Evolutionary conservation across 2,797 vertebrate species (phyloP).

Genomic region (Notoglanidium macrostoma): DNA sequence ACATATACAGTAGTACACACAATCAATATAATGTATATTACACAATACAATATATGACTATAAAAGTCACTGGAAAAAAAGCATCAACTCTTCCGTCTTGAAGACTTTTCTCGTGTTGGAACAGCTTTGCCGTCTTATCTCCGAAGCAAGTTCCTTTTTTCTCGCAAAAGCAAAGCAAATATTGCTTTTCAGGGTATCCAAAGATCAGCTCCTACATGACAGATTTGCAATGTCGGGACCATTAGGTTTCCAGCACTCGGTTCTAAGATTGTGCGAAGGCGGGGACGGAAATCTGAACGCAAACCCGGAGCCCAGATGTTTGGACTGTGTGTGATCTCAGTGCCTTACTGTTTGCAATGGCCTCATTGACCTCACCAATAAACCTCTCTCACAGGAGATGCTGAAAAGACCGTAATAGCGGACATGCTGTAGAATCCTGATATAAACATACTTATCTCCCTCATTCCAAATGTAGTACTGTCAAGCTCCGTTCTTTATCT

Average conservation of each 20-base stretch:
- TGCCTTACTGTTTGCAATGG: constrained; percentile 12
- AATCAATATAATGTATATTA: background rate
- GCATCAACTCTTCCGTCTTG: background rate
- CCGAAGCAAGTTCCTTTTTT: background rate
- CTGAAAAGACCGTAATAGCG: background rate
- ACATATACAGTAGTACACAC: background rate
- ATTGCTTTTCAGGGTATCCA: background rate
- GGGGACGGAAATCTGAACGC: constrained; percentile 19
- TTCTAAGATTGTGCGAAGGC: background rate
- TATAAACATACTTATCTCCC: background rate
- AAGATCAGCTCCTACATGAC: background rate
- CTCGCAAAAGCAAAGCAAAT: background rate
- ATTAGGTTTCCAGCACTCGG: background rate
- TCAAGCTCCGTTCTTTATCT: background rate
- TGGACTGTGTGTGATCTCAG: constrained; percentile 12
- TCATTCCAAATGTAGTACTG: background rate
- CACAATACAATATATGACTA: no score
- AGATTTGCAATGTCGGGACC: background rate
- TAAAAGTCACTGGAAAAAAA: background rate
- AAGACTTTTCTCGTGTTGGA: no score
- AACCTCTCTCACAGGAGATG: background rate
- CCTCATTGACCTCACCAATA: constrained; percentile 27
- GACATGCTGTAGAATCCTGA: background rate
- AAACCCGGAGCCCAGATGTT: constrained; percentile 38
- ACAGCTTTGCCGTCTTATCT: background rate